These are phyloP conservation scores for Drosophila buzzatii DNA, from an alignment of 2,888 invertebrate species.

Conservation along the genomic window DNA sequence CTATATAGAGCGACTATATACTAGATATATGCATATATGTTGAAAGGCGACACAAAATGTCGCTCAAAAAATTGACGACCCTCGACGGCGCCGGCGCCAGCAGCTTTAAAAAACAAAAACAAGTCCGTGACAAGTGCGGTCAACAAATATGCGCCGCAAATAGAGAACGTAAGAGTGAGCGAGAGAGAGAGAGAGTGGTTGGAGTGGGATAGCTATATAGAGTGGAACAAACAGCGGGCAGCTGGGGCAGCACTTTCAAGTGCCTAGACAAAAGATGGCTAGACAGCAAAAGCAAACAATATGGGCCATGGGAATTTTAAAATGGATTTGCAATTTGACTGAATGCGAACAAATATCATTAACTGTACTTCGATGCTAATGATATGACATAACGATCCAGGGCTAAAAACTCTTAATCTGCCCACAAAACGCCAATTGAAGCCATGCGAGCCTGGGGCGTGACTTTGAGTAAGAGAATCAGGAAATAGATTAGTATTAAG, in stretches of 20 bases:
- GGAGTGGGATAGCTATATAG: neutral
- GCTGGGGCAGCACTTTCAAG: slow-evolving; percentile 48
- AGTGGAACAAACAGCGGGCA: neutral
- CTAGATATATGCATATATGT: slow-evolving; percentile 5
- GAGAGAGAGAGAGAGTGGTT: neutral
- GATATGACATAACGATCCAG: neutral
- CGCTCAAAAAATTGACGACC: slow-evolving; percentile 72
- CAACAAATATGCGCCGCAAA: slow-evolving; percentile 1
- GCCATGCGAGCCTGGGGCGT: too few species aligned
- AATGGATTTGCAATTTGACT: neutral
- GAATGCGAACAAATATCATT: neutral
- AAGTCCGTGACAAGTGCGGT: slow-evolving; percentile 53
- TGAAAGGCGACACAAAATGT: slow-evolving; percentile 56
- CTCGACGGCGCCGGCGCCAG: slow-evolving; percentile 71
- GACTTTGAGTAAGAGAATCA: neutral
- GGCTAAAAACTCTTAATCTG: neutral
- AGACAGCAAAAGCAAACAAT: slow-evolving; percentile 5
- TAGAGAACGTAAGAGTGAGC: neutral
- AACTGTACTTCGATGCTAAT: neutral
- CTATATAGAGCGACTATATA: neutral
- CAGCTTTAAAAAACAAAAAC: slow-evolving; percentile 45
- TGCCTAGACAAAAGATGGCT: slow-evolving; percentile 29
- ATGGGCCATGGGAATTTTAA: slow-evolving; percentile 12
- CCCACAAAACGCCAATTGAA: neutral
- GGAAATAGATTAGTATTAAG: neutral